Percentiles rank a stretch among this genome's conserved stretches.
Evolutionary conservation across 2,113 vertebrate genomes (phyloP).

Genomic region (Benitochromis conjunctus): DNA sequence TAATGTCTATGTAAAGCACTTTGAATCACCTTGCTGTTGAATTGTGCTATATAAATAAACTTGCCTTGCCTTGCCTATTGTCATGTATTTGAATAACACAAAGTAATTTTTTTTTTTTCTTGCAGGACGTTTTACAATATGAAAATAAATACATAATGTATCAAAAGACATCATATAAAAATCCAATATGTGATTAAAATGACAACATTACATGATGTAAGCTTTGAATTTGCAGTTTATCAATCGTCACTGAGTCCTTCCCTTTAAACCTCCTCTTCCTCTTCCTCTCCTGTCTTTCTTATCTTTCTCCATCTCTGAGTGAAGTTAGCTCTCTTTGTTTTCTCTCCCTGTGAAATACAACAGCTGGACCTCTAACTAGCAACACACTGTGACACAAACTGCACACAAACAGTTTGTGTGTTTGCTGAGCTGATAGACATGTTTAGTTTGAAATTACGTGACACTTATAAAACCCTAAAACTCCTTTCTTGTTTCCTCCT

Average conservation of each 20-base stretch:
- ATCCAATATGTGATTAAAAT: background rate
- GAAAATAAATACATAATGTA: accelerated
- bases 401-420: background rate
- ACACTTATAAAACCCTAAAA: background rate
- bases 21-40: too few relatives aligned
- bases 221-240: background rate
- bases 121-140: too few relatives aligned
- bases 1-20: too few relatives aligned
- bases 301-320: background rate
- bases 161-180: background rate
- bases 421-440: background rate
- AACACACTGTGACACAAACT: background rate
- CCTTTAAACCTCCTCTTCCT: background rate
- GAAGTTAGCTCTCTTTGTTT: background rate
- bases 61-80: too few relatives aligned
- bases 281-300: background rate
- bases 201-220: background rate
- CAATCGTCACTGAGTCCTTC: background rate
- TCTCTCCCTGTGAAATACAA: background rate
- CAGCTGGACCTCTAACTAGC: background rate
- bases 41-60: too few relatives aligned
- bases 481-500: too few relatives aligned
- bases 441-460: background rate
- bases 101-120: too few relatives aligned
- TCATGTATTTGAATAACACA: too few relatives aligned